Evolutionary conservation across 2,888 invertebrate species (phyloP).

Genomic region (Aleiodes alternator): DNA sequence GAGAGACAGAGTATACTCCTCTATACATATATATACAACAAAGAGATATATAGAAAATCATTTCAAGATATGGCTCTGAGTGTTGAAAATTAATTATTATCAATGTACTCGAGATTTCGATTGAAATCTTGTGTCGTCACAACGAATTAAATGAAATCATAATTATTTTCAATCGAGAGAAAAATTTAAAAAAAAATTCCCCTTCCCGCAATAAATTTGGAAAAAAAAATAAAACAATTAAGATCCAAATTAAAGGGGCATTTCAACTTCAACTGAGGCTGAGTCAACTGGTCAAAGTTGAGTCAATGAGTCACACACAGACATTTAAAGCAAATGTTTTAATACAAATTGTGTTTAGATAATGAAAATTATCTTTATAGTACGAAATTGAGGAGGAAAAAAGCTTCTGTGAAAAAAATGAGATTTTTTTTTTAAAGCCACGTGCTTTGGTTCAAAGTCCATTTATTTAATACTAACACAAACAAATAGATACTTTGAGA

Average conservation of each 20-base stretch:
- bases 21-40: too few species aligned
- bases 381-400: not conserved
- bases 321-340: too few species aligned
- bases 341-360: too few species aligned
- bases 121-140: not conserved
- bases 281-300: conserved; percentile 31
- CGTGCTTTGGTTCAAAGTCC: conserved; percentile 22
- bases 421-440: not conserved
- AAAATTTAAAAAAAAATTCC: too few species aligned
- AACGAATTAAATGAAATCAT: not conserved
- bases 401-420: not conserved
- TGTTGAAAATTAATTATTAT: not conserved
- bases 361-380: conserved; percentile 12
- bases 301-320: conserved; percentile 2
- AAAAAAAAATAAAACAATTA: too few species aligned
- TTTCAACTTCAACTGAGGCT: not conserved
- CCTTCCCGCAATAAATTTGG: not conserved
- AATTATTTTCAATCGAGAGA: too few species aligned
- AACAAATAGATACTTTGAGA: too few species aligned
- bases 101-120: not conserved
- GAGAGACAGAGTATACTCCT: not conserved
- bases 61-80: not conserved
- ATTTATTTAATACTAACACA: not conserved
- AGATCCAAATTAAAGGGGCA: too few species aligned
- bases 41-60: not conserved